Base-by-base conservation (phyloP, 2,113 vertebrate genomes). In the Lethenteron camtschaticum region DNA sequence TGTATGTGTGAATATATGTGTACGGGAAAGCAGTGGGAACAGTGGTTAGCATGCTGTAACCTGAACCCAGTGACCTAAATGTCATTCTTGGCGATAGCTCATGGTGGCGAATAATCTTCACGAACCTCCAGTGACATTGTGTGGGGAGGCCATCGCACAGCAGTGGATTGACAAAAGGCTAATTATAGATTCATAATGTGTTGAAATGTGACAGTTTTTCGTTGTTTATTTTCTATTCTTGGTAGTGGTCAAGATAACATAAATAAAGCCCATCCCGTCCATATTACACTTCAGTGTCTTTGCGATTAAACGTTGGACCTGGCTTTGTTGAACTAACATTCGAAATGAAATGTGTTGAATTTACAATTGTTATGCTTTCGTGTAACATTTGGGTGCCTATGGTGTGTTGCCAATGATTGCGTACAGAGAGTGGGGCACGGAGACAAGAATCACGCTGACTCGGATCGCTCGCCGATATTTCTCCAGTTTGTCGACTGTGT, bases 401-500 rank as follows among this genome's bases (percentile, higher is more conserved):
- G 71, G 73, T 71, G 11, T 70, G 41, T 41, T 41, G 41, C 41
- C 41, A 41, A 41, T 41, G 41, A 41, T 41, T 41, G 41, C 73
- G 75, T 71, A 5, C 70, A 96, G 94, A 79, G 91, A 9, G 83
- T 97, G 12, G 94, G 94, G 58, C 90, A 97, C 3, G 91, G 94
- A 4, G 84, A 87, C 16, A 85, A 91, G 71, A 86, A 96, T 75
- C 88, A 94, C 0, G 84, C 87, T 0, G 89, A 89, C 76, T 87
- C 90, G 0, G 91, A 96, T 74, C 84, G 94, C 24, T 97, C 94
- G 0, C 94, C 94, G 8, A 89, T 96, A 73, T 97, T 97, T 69
- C 82, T 95, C 71, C 91, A 96, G 81, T 96, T 97, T 78, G 85
- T 97, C 2, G 94, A 97, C 75, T 96, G 94, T 71, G 94, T 97